Percentiles rank a stretch among this genome's conserved stretches.
These are phyloP conservation scores for Coilia nasus DNA, from an alignment of 2,797 vertebrate genomes.

Conservation along the genomic window DNA sequence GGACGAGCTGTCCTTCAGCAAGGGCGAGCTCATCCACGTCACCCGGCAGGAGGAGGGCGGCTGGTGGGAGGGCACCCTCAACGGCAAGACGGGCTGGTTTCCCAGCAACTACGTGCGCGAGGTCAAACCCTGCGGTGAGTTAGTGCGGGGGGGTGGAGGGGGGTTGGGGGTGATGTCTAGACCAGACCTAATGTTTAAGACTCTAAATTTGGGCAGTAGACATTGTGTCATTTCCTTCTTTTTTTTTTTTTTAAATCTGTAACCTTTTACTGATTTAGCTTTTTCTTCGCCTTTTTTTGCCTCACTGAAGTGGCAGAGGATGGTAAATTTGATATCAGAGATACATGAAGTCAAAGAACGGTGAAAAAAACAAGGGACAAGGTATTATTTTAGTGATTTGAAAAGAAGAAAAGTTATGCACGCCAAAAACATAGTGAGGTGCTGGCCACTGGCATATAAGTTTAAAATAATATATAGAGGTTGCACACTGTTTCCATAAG, in stretches of 20 bases:
- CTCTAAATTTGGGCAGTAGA: slow-evolving; percentile 5
- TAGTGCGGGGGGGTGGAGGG: neutral
- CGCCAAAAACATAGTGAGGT: no score
- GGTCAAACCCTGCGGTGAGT: slow-evolving; percentile 93
- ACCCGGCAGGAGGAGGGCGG: slow-evolving; percentile 95
- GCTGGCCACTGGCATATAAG: no score
- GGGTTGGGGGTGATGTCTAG: neutral
- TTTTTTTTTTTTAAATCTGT: neutral
- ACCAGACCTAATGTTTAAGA: neutral
- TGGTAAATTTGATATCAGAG: no score
- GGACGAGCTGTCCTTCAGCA: slow-evolving; percentile 93
- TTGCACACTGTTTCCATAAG: no score
- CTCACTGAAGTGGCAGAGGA: no score
- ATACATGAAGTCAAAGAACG: no score
- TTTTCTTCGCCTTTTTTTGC: neutral
- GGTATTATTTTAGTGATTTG: no score
- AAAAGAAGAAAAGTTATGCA: no score
- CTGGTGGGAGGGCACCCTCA: slow-evolving; percentile 96
- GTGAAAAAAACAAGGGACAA: no score
- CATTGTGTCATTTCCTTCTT: slow-evolving; percentile 4
- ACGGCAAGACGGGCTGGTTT: slow-evolving; percentile 95
- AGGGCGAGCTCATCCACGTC: slow-evolving; percentile 94
- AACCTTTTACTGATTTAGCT: neutral
- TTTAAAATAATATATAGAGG: no score
- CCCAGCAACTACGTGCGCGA: slow-evolving; percentile 98